Conservation (phyloP, 2,888 invertebrate species). For the Sicus ferrugineus region DNA sequence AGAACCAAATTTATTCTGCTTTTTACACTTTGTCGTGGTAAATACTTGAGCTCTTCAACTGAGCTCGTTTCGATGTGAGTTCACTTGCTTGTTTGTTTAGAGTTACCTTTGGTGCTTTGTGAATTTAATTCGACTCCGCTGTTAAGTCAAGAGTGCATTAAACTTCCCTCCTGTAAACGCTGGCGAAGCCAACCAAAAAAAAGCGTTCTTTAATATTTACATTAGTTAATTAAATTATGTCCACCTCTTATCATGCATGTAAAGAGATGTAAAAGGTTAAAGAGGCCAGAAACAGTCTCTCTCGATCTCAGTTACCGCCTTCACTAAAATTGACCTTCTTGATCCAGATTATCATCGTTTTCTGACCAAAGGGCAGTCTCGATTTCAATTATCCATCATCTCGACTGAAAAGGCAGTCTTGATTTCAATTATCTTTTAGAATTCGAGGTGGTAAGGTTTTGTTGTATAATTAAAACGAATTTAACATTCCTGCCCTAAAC, state of each 20-base stretch:
- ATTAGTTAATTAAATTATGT: constrained; percentile 57
- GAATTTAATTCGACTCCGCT: constrained; percentile 1
- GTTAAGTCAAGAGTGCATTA: constrained; percentile 31
- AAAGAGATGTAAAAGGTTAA: too few species aligned
- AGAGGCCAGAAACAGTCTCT: background rate
- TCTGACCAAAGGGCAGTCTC: background rate
- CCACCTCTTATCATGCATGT: constrained; percentile 9
- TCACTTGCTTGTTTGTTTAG: background rate
- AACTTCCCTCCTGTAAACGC: background rate
- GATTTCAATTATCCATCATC: background rate
- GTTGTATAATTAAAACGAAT: too few species aligned
- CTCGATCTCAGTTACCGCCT: too few species aligned
- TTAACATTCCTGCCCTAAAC: too few species aligned
- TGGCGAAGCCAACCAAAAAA: background rate
- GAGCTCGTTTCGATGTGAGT: background rate
- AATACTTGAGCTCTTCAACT: background rate
- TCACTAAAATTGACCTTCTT: too few species aligned
- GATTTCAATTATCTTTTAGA: too few species aligned
- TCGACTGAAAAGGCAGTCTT: too few species aligned
- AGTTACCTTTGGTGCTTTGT: background rate
- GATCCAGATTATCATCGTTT: too few species aligned
- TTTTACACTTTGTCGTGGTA: background rate
- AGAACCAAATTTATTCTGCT: background rate
- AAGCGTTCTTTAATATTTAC: constrained; percentile 52
- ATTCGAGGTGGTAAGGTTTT: too few species aligned